These are phyloP conservation scores for Muscicapa striata DNA, from an alignment of 2,797 vertebrate species.

Conservation along the genomic window DNA sequence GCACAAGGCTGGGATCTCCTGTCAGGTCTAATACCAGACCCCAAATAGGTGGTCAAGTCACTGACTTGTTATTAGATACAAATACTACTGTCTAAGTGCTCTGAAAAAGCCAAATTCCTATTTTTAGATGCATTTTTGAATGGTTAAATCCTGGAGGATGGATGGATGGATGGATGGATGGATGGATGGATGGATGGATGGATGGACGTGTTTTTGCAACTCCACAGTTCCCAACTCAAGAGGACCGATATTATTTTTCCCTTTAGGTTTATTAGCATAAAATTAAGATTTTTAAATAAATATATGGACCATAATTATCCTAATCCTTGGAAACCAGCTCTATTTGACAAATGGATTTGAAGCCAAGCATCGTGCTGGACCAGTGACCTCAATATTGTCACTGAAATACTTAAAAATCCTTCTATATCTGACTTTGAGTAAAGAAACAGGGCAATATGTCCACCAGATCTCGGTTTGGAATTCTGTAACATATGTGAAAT, in stretches of 20 bases:
- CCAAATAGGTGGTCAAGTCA: rapidly evolving
- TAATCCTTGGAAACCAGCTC: constrained; percentile 41
- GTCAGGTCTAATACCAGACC: neutral
- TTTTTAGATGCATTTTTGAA: neutral
- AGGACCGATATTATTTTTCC: neutral
- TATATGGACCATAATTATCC: neutral
- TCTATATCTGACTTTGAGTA: constrained; percentile 53
- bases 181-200: neutral
- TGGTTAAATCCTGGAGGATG: neutral
- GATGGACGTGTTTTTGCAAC: neutral
- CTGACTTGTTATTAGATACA: neutral
- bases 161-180: too few relatives aligned
- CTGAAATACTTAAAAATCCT: neutral
- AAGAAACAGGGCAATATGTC: constrained; percentile 65
- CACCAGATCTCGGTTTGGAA: constrained; percentile 75
- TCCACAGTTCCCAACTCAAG: neutral
- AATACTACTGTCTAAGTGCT: neutral
- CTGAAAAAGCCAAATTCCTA: neutral
- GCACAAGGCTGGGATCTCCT: neutral
- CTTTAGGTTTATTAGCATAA: neutral
- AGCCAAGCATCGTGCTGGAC: neutral
- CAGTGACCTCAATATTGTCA: constrained; percentile 49
- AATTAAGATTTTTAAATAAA: neutral
- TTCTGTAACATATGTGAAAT: constrained; percentile 80
- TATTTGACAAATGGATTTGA: constrained; percentile 14